Percentiles rank a stretch among this genome's conserved stretches.
phyloP scores from a whole-genome alignment of 2,113 vertebrate genomes.

The Lepisosteus osseus region DNA sequence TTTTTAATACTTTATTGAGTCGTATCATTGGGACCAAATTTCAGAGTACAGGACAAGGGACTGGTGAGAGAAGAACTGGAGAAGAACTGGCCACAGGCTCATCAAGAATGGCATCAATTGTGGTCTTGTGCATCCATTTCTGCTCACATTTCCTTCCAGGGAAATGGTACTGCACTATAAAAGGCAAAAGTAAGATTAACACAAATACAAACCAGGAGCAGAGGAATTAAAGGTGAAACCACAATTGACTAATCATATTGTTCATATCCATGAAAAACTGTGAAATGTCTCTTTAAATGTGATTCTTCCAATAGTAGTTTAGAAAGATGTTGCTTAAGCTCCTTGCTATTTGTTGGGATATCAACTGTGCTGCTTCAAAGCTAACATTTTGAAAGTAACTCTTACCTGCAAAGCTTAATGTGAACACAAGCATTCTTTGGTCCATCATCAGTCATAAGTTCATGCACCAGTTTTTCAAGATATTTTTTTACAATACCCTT shows the following conservation, averaged over 20 bases:
- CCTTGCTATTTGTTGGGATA: not conserved
- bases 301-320: not conserved
- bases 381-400: not conserved
- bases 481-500: slow-evolving; percentile 4
- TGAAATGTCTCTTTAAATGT: not conserved
- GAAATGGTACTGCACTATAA: no score
- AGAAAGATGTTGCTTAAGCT: not conserved
- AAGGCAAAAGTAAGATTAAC: no score
- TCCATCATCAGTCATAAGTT: slow-evolving; percentile 1
- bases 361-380: not conserved
- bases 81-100: no score
- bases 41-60: no score
- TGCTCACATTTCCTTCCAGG: no score
- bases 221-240: not conserved
- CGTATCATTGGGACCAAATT: no score
- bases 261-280: not conserved
- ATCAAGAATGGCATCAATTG: no score
- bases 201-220: no score
- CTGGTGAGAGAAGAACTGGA: no score
- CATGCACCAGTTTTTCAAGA: not conserved
- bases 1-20: no score
- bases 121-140: no score
- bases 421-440: not conserved
- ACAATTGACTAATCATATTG: not conserved
- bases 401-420: slow-evolving; percentile 9